phyloP scores from a whole-genome alignment of 2,888 invertebrate genomes.

The Eudemis profundana region DNA sequence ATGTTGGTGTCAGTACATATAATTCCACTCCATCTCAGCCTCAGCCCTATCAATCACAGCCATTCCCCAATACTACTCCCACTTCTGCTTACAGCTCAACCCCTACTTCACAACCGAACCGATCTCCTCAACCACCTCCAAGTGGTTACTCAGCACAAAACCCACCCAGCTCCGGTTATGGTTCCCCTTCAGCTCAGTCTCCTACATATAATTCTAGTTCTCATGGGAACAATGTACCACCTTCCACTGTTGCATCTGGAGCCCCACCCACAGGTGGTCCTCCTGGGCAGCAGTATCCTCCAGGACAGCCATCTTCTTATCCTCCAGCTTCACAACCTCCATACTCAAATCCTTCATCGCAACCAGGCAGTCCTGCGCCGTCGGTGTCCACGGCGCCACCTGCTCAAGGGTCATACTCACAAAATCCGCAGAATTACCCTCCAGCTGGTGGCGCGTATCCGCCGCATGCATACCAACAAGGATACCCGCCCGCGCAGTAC shows the following conservation, averaged over 20 bases:
- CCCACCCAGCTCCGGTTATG: slow-evolving; percentile 84
- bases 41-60: slow-evolving; percentile 80
- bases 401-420: slow-evolving; percentile 83
- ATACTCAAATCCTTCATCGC: slow-evolving; percentile 83
- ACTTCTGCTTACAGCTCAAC: slow-evolving; percentile 84
- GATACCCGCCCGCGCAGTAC: slow-evolving; percentile 83
- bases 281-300: slow-evolving; percentile 87
- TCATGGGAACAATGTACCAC: slow-evolving; percentile 80
- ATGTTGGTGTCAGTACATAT: slow-evolving; percentile 79
- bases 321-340: slow-evolving; percentile 86
- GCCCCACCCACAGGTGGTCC: slow-evolving; percentile 80
- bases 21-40: slow-evolving; percentile 80
- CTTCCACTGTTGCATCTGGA: slow-evolving; percentile 80
- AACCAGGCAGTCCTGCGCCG: slow-evolving; percentile 82
- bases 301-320: slow-evolving; percentile 87
- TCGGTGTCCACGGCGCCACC: slow-evolving; percentile 84
- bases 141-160: slow-evolving; percentile 86
- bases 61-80: slow-evolving; percentile 79
- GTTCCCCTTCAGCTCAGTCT: slow-evolving; percentile 87
- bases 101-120: slow-evolving; percentile 79
- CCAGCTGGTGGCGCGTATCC: slow-evolving; percentile 78
- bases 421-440: slow-evolving; percentile 81
- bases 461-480: slow-evolving; percentile 82
- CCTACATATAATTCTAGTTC: slow-evolving; percentile 87
- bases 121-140: slow-evolving; percentile 85